Conservation (phyloP, 2,113 vertebrate genomes). For the Calypte anna region DNA sequence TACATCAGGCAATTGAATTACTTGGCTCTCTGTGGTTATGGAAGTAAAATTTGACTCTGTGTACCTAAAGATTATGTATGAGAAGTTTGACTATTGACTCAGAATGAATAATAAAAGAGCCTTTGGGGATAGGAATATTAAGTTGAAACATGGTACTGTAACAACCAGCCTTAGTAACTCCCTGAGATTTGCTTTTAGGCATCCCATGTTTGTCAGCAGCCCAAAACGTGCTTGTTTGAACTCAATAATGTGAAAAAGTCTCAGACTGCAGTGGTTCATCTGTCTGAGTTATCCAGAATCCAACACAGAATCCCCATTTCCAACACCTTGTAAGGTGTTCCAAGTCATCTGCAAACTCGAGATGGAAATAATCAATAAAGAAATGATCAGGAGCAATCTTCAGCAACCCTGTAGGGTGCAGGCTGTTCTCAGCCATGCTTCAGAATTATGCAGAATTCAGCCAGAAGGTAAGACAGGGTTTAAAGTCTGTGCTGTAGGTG, state of each 20-base stretch:
- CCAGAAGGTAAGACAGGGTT: background rate
- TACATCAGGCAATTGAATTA: background rate
- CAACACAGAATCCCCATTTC: background rate
- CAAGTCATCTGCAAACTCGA: background rate
- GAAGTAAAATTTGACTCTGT: background rate
- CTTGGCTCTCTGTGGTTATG: background rate
- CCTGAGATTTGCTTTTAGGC: background rate
- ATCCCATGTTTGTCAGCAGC: background rate
- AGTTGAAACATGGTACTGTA: background rate
- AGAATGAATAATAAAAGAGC: background rate
- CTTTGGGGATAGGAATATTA: background rate
- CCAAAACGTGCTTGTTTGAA: background rate
- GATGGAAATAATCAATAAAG: background rate
- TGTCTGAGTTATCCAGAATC: background rate
- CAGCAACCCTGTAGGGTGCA: rapidly evolving
- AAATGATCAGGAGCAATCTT: background rate
- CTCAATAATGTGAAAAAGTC: background rate
- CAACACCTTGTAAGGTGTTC: background rate
- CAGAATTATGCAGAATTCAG: background rate
- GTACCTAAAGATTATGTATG: background rate
- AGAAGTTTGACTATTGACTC: background rate
- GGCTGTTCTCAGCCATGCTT: background rate
- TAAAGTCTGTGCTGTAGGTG: slow-evolving; percentile 36
- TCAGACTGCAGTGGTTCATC: background rate
- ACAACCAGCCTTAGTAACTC: background rate